phyloP scores from a whole-genome alignment of 2,888 invertebrate species.

The Pteria penguin region DNA sequence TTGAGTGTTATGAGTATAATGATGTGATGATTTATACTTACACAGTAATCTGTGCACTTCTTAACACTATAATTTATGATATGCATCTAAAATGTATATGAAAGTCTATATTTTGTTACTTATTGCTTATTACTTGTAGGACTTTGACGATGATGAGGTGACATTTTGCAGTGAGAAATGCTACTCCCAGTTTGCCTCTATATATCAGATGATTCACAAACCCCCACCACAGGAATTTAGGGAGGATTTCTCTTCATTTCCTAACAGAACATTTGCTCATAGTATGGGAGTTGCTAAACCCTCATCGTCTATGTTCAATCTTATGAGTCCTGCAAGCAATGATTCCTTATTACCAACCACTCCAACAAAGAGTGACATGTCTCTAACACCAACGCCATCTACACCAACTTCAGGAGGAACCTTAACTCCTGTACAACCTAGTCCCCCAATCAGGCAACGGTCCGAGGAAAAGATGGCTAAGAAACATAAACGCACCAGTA shows the following conservation, averaged over 20 bases:
- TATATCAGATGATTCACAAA: slow-evolving; percentile 82
- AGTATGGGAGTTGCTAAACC: slow-evolving; percentile 45
- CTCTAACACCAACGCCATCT: slow-evolving; percentile 27
- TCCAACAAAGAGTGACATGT: slow-evolving; percentile 45
- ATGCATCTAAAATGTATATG: too few species aligned
- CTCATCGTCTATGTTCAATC: slow-evolving; percentile 46
- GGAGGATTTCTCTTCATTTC: slow-evolving; percentile 13
- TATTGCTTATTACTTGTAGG: too few species aligned
- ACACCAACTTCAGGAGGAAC: slow-evolving; percentile 37
- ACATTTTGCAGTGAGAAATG: slow-evolving; percentile 93
- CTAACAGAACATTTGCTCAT: slow-evolving; percentile 27
- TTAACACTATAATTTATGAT: too few species aligned
- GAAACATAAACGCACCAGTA: slow-evolving; percentile 54
- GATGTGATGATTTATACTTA: neutral
- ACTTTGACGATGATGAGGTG: slow-evolving; percentile 79
- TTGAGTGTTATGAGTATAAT: neutral
- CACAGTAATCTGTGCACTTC: too few species aligned
- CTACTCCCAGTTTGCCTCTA: slow-evolving; percentile 90
- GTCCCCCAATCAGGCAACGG: slow-evolving; percentile 38
- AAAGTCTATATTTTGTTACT: too few species aligned
- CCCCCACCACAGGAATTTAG: slow-evolving; percentile 36
- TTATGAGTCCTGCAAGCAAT: slow-evolving; percentile 47
- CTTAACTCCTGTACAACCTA: slow-evolving; percentile 34
- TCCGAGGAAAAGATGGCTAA: slow-evolving; percentile 47
- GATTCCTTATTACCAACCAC: slow-evolving; percentile 44